Evolutionary conservation across 2,888 invertebrate species (phyloP).

Genomic region (Drosophila putrida): DNA sequence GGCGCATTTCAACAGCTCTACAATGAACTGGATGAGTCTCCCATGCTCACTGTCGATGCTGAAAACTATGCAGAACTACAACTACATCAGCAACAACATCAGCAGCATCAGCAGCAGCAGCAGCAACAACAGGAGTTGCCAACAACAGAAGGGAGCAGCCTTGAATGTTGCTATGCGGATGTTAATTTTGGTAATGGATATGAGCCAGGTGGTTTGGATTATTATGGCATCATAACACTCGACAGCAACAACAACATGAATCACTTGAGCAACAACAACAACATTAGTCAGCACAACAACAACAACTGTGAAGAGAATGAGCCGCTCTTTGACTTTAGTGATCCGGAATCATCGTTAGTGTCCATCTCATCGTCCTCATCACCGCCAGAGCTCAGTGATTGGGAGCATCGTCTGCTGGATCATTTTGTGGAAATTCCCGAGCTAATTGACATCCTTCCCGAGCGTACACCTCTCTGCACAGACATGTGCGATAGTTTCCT

Average conservation of each 20-base stretch:
- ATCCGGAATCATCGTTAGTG: slow-evolving; percentile 30
- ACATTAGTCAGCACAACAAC: neutral
- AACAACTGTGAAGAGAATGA: slow-evolving; percentile 32
- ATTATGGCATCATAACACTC: slow-evolving; percentile 70
- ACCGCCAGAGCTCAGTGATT: slow-evolving; percentile 78
- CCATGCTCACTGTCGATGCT: neutral
- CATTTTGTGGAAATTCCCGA: slow-evolving; percentile 84
- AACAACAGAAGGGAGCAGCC: neutral
- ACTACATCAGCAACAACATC: neutral
- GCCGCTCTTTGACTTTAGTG: slow-evolving; percentile 40
- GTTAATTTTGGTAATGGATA: slow-evolving; percentile 43
- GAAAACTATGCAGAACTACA: slow-evolving; percentile 22
- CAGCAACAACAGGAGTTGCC: slow-evolving; percentile 2
- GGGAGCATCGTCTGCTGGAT: slow-evolving; percentile 84
- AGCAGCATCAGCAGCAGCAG: slow-evolving; percentile 3
- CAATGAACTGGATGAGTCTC: slow-evolving; percentile 79
- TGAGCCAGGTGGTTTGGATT: slow-evolving; percentile 54
- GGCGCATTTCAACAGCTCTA: slow-evolving; percentile 85
- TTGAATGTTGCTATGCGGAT: slow-evolving; percentile 60
- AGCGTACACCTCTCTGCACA: slow-evolving; percentile 87
- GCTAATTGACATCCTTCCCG: slow-evolving; percentile 85
- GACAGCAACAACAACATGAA: slow-evolving; percentile 55
- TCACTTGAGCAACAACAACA: slow-evolving; percentile 21
- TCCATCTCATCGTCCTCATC: slow-evolving; percentile 22
- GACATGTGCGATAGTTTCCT: slow-evolving; percentile 87